phyloP scores from a whole-genome alignment of 2,888 invertebrate genomes.

The Empis stercorea region DNA sequence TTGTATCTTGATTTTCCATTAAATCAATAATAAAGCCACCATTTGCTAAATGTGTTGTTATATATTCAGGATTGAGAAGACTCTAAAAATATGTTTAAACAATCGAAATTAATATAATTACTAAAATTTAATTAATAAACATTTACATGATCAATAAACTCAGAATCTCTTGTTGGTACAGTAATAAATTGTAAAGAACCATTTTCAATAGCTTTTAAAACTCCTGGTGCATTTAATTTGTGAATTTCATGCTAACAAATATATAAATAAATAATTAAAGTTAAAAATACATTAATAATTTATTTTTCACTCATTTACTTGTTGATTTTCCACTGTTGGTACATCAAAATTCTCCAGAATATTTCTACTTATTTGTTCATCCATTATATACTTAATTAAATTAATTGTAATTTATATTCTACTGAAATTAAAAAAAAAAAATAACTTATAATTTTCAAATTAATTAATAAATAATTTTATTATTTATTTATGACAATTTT shows the following conservation, averaged over 20 bases:
- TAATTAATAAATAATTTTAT: too few species aligned
- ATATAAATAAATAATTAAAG: too few species aligned
- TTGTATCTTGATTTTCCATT: constrained; percentile 20
- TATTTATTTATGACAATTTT: too few species aligned
- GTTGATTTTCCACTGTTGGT: constrained; percentile 4
- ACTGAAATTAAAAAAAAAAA: too few species aligned
- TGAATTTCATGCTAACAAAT: constrained; percentile 13
- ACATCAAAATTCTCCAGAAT: constrained; percentile 16
- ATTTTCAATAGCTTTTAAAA: constrained; percentile 14
- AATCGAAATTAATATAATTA: too few species aligned
- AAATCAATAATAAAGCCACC: constrained; percentile 30
- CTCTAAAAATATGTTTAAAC: constrained; percentile 22
- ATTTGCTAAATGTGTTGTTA: constrained; percentile 23
- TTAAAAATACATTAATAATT: neutral
- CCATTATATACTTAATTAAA: constrained; percentile 9
- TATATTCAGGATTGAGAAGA: constrained; percentile 28
- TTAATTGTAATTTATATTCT: too few species aligned
- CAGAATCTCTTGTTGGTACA: constrained; percentile 19
- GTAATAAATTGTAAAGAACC: constrained; percentile 17
- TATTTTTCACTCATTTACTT: neutral
- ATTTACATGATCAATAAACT: constrained; percentile 34
- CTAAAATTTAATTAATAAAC: neutral
- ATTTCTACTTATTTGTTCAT: constrained; percentile 15
- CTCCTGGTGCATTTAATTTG: constrained; percentile 12
- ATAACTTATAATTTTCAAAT: too few species aligned